These are phyloP conservation scores for Darevskia nairensis DNA, from an alignment of 2,797 vertebrate species.

Conservation along the genomic window DNA sequence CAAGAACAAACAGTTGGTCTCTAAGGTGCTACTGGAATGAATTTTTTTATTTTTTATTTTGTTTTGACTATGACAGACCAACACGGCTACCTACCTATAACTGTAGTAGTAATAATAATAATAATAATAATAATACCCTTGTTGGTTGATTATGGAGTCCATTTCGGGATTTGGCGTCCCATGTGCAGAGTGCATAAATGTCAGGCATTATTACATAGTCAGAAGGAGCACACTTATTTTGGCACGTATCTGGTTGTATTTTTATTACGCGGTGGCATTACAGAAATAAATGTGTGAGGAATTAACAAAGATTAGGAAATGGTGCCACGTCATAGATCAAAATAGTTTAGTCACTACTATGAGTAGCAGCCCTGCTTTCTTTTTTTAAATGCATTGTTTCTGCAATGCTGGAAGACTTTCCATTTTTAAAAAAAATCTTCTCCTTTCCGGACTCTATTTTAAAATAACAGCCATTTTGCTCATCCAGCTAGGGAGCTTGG, in stretches of 20 bases:
- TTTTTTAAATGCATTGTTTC: background rate
- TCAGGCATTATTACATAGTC: background rate
- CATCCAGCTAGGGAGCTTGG: background rate
- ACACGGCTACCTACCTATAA: too few relatives aligned
- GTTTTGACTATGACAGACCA: too few relatives aligned
- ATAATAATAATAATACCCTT: too few relatives aligned
- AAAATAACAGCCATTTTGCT: background rate
- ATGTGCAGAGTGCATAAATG: background rate
- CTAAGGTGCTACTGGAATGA: too few relatives aligned
- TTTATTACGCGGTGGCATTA: background rate
- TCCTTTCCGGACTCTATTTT: slow-evolving; percentile 16
- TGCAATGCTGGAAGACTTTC: background rate
- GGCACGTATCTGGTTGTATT: too few relatives aligned
- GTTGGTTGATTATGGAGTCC: too few relatives aligned
- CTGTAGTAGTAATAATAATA: too few relatives aligned
- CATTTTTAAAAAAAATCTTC: background rate
- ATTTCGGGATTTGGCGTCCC: background rate
- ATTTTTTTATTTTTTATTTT: too few relatives aligned
- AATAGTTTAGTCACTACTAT: background rate
- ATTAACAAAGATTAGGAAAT: background rate
- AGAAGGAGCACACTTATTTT: background rate
- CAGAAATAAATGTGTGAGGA: background rate
- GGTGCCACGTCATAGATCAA: background rate
- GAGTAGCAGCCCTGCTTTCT: background rate
- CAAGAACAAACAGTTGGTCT: too few relatives aligned